Base-by-base conservation (phyloP, 1,140 invertebrate genomes). In the Orussus abietinus region DNA sequence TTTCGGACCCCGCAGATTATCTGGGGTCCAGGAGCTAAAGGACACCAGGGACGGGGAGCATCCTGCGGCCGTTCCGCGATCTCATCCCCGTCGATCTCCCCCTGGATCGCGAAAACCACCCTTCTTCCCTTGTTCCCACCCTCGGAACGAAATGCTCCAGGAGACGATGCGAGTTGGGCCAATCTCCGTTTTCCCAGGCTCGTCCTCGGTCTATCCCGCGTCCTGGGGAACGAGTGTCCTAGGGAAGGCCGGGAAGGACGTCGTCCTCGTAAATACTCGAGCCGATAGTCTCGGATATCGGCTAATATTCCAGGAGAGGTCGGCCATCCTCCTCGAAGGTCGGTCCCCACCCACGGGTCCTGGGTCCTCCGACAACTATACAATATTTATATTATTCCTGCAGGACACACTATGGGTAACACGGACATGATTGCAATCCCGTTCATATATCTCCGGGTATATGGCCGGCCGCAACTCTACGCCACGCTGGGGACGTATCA, bases 311-410 rank as follows among this genome's bases (percentile, higher is more conserved):
- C 44, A 49, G 42, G 47, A 43, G 47, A 58, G 36, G 39, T 50
- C 39, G 36, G 42, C 42, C 51, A 49, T 47, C 51, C 41, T 51
- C 43, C 40, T 38, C 34, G 42, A 44, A 41, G 11, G 26, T 19
- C 37, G 45, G 32, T 18, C 1, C 7, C 12, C 25, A 34, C 31
- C 29, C 14, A 38, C 34, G 29, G 30, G 25, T 38, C 21, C 39
- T 25, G 11, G 46, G 33, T n/a, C n/a, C n/a, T n/a, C 12, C 51
- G 52, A 54, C 56, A 48, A 56, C 57, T 58, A 52, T 68, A 59
- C 64, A 64, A 68, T 71, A 71, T 71, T 69, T 68, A 67, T 69
- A 66, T 66, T 67, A 71, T 71, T 64, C 66, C 65, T 61, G 62
- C 57, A 64, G 68, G 66, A 62, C 63, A 63, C 60, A 66, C 59